Percentiles rank a stretch among this genome's conserved stretches.
phyloP scores from a whole-genome alignment of 53 echinoderm and acorn worm genomes.

The Henricia sp. region DNA sequence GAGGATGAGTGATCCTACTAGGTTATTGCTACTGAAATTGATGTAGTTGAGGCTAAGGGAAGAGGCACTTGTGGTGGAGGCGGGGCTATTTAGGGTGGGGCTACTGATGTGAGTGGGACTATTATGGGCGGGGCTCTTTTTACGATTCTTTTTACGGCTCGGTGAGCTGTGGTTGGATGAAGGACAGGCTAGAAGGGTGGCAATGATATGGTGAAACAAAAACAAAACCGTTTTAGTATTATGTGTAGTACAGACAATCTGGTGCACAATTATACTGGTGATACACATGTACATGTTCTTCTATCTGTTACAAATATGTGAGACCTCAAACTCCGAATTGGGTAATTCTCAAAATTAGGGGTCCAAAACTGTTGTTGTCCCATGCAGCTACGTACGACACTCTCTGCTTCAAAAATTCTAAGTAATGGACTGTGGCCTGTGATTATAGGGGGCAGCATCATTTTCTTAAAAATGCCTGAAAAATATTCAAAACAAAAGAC shows the following conservation, averaged over 20 bases:
- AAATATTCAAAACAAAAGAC: too few species aligned
- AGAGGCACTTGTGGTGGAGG: conserved; percentile 22
- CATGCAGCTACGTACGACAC: too few species aligned
- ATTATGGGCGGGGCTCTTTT: conserved; percentile 38
- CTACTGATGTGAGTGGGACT: conserved; percentile 34
- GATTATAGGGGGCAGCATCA: too few species aligned
- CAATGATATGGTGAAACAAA: not conserved
- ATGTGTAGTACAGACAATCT: not conserved
- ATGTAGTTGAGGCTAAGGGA: conserved; percentile 31
- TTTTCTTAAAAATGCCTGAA: too few species aligned
- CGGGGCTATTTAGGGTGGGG: conserved; percentile 22
- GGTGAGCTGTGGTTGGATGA: conserved; percentile 40
- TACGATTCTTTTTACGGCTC: conserved; percentile 38
- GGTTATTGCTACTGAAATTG: conserved; percentile 36
- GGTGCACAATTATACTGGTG: conserved; percentile 3
- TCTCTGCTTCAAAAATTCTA: too few species aligned
- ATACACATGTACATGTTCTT: too few species aligned
- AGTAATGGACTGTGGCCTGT: too few species aligned
- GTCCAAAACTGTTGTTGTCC: too few species aligned
- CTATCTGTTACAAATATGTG: too few species aligned
- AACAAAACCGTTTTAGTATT: not conserved
- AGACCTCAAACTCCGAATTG: too few species aligned
- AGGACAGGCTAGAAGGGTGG: conserved; percentile 18
- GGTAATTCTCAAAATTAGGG: too few species aligned
- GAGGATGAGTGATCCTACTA: conserved; percentile 45